phyloP scores from a whole-genome alignment of 2,797 vertebrate species.

The Champsocephalus esox region DNA sequence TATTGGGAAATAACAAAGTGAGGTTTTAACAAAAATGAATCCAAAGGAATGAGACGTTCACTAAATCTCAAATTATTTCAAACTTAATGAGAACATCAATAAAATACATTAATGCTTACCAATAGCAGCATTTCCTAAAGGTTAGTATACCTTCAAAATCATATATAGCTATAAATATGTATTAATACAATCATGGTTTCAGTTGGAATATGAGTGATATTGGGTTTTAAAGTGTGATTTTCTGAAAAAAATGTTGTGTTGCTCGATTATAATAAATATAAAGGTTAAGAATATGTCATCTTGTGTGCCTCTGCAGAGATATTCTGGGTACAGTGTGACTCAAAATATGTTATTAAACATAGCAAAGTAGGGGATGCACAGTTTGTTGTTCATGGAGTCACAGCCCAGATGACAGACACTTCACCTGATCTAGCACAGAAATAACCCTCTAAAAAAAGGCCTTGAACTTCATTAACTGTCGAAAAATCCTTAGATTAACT shows the following conservation, averaged over 20 bases:
- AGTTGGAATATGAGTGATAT: neutral
- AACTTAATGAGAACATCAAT: neutral
- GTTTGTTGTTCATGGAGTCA: conserved; percentile 23
- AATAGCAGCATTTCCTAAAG: neutral
- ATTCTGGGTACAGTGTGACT: too few species aligned
- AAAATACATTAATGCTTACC: neutral
- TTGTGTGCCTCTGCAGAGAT: too few species aligned
- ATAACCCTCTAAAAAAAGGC: conserved; percentile 45
- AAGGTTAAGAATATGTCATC: too few species aligned
- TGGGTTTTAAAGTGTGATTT: too few species aligned
- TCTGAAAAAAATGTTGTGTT: too few species aligned
- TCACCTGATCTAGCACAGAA: conserved; percentile 52
- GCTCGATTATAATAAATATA: too few species aligned
- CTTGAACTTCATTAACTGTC: conserved; percentile 50
- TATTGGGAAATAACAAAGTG: neutral
- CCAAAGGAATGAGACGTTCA: neutral
- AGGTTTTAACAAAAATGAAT: conserved; percentile 8
- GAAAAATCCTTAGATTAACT: conserved; percentile 67
- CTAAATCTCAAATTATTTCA: neutral
- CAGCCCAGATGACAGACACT: conserved; percentile 31
- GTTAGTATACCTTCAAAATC: neutral
- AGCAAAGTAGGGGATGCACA: neutral
- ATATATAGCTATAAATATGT: neutral
- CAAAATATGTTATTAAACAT: too few species aligned
- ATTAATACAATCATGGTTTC: neutral